Evolutionary conservation across 2,888 invertebrate genomes (phyloP).

Genomic region (Andrena dorsata): DNA sequence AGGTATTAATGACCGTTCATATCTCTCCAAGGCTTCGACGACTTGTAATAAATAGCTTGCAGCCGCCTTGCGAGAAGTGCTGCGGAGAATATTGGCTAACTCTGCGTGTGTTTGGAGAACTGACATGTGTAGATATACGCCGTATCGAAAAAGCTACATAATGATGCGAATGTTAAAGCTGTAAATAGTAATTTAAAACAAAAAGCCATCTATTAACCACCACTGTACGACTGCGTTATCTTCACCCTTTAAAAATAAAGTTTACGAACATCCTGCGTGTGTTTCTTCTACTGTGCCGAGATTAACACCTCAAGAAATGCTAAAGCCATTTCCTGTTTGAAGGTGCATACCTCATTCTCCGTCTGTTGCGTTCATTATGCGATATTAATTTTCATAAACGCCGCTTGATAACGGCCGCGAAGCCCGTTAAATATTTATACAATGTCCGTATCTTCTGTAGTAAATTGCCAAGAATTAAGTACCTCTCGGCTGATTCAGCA

Average conservation of each 20-base stretch:
- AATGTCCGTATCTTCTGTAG: slow-evolving; percentile 10
- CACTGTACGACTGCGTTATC: neutral
- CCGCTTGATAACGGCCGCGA: neutral
- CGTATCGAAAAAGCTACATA: neutral
- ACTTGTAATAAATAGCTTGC: neutral
- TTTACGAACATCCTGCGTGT: neutral
- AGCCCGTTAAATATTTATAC: neutral
- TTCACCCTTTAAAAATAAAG: neutral
- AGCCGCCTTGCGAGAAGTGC: neutral
- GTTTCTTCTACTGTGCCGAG: neutral
- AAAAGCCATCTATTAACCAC: no score
- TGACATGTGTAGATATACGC: neutral
- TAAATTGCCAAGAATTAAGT: slow-evolving; percentile 14
- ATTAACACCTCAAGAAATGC: neutral
- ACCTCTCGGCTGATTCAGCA: slow-evolving; percentile 26
- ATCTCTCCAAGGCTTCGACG: neutral
- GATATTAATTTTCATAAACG: slow-evolving; percentile 20
- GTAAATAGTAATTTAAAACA: no score
- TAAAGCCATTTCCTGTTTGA: neutral
- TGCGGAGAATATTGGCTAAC: no score
- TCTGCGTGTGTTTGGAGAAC: no score
- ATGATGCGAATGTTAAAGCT: neutral
- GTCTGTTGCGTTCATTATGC: neutral
- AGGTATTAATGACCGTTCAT: slow-evolving; percentile 5
- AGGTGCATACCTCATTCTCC: neutral